A percentile compares a stretch with the other conserved stretches of the same genome.
Evolutionary conservation across 2,888 invertebrate species (phyloP).

Genomic region (Lasioglossum morio): DNA sequence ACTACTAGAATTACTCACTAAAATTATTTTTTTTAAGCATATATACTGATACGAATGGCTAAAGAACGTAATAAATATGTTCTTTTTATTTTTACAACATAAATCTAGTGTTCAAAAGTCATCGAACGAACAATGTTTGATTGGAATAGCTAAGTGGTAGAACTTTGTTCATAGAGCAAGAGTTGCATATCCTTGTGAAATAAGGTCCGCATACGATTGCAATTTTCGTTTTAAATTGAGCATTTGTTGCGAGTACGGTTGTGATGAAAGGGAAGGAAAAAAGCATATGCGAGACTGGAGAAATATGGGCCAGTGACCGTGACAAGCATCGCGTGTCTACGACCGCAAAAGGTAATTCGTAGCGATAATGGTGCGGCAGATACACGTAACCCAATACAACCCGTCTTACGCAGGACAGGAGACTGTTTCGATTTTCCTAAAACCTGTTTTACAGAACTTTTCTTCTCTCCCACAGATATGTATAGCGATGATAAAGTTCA

Average conservation of each 20-base stretch:
- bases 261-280: neutral
- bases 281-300: slow-evolving; percentile 19
- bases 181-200: neutral
- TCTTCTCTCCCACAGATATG: slow-evolving; percentile 37
- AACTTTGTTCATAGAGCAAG: neutral
- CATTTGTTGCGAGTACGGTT: neutral
- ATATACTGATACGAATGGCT: no score
- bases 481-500: slow-evolving; percentile 43
- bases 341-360: slow-evolving; percentile 59
- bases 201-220: neutral
- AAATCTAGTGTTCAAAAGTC: no score
- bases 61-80: no score
- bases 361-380: slow-evolving; percentile 51
- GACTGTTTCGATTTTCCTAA: slow-evolving; percentile 50
- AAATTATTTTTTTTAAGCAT: no score
- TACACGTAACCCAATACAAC: slow-evolving; percentile 53
- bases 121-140: no score
- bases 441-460: slow-evolving; percentile 56
- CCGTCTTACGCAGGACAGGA: slow-evolving; percentile 37
- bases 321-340: slow-evolving; percentile 52
- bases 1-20: no score
- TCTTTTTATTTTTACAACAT: no score
- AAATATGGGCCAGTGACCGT: slow-evolving; percentile 61
- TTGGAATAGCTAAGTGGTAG: no score
- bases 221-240: neutral